Conservation (phyloP, 2,888 invertebrate genomes). For the Trachelus troglodyta region DNA sequence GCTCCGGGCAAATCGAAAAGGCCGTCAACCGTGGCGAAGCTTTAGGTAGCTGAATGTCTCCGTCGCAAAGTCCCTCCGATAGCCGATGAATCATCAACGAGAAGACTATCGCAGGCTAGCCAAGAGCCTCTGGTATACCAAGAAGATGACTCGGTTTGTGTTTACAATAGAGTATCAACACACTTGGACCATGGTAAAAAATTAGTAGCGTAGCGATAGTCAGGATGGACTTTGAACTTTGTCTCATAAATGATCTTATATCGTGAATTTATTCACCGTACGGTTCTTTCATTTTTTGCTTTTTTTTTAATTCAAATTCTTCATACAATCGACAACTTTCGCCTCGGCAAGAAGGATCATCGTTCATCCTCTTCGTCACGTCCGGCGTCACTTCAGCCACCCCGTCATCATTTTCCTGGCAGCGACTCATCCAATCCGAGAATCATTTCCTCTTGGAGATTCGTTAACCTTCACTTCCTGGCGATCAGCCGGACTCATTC, state of each 20-base stretch:
- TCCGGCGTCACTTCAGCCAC: neutral
- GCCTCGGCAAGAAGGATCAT: neutral
- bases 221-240: neutral
- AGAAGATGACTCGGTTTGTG: neutral
- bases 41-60: neutral
- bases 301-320: neutral
- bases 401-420: neutral
- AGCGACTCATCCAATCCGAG: neutral
- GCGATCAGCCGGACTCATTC: constrained; percentile 12
- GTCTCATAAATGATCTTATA: neutral
- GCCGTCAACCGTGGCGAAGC: constrained; percentile 10
- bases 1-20: constrained; percentile 12
- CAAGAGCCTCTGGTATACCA: neutral
- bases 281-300: neutral
- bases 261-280: neutral
- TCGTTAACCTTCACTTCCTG: constrained; percentile 26
- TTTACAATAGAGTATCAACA: neutral
- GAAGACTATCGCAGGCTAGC: neutral
- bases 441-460: constrained; percentile 6
- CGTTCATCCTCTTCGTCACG: neutral
- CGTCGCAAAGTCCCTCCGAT: neutral
- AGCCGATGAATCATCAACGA: neutral
- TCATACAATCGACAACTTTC: neutral
- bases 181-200: neutral
- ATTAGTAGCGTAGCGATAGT: neutral